Evolutionary conservation across 2,797 vertebrate species (phyloP), one percentile per base, ranked within the genome.

Genomic region (Lindbergichthys nudifrons): DNA sequence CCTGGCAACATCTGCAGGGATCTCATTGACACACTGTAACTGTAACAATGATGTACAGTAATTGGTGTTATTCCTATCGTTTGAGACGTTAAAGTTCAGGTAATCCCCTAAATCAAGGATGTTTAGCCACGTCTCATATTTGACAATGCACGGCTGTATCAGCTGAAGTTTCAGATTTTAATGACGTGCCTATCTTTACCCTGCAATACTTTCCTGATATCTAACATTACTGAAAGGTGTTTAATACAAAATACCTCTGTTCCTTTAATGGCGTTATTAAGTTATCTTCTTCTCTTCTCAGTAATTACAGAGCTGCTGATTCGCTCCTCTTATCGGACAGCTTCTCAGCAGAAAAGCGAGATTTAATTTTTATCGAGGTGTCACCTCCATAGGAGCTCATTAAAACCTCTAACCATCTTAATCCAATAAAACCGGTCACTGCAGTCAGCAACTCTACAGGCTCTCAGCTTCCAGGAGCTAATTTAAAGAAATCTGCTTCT

Each of bases 371-470:
- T 36, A 36, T 32, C 26, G 45, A 47, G 30, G 21, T 53, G 50
- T 43, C 51, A 7, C 19, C 19, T 54, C 48, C 6, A 15, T 26
- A 21, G 64, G 15, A 51, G 54, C 70, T 61, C 41, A 66, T 82
- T 66, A 77, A 63, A 53, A 73, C 32, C 32, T 43, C 30, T 42
- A 46, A 62, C 51, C n/a, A 11, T 47, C 59, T 60, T 47, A 81
- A 54, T 56, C 43, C 21, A 26, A 32, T 62, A 16, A 64, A 65
- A 42, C 12, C 1, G 0, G 45, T 36, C 21, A 21, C 42, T 32
- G 21, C 32, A 45, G 54, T 61, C 67, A 56, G 58, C 53, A 36
- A n/a, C 53, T 54, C 13, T 7, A 0, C 32, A 6, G 10, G 42
- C 14, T 32, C 47, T 64, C 23, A 67, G 2, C 70, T 56, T 70